Evolutionary conservation across 2,888 invertebrate species (phyloP).

Genomic region (Leucoptera coffeella): DNA sequence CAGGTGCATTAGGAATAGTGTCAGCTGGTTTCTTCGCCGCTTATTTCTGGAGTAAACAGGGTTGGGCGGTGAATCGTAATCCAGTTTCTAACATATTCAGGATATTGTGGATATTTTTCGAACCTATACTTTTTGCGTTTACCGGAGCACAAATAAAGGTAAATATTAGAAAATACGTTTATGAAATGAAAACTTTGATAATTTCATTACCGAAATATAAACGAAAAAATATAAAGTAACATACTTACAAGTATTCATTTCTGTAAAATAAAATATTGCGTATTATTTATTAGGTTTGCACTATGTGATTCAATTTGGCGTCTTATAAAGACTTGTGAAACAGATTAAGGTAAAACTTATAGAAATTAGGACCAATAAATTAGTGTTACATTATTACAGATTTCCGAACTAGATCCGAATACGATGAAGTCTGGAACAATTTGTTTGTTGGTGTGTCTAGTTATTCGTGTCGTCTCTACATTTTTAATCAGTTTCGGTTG

Average conservation of each 20-base stretch:
- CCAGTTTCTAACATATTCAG: conserved; percentile 71
- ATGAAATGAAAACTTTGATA: no score
- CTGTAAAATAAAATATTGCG: no score
- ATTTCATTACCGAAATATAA: no score
- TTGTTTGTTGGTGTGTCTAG: conserved; percentile 54
- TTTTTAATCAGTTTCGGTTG: conserved; percentile 61
- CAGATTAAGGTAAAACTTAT: no score
- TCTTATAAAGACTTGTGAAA: no score
- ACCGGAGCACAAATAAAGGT: conserved; percentile 81
- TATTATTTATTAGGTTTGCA: no score
- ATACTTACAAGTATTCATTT: no score
- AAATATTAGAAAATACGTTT: no score
- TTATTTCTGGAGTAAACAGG: conserved; percentile 64
- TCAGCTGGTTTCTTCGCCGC: conserved; percentile 68
- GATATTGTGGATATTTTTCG: conserved; percentile 81
- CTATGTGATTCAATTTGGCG: no score
- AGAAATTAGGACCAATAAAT: no score
- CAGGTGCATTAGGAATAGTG: conserved; percentile 65
- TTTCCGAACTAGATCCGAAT: conserved; percentile 53
- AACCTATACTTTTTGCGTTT: conserved; percentile 81
- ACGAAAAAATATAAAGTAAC: no score
- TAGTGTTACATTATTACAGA: conserved; percentile 13
- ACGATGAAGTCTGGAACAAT: conserved; percentile 60
- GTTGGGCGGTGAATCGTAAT: conserved; percentile 69
- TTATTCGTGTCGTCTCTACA: conserved; percentile 56